These are phyloP conservation scores for Phalacrocorax aristotelis DNA, from an alignment of 2,113 vertebrate species.

Conservation along the genomic window DNA sequence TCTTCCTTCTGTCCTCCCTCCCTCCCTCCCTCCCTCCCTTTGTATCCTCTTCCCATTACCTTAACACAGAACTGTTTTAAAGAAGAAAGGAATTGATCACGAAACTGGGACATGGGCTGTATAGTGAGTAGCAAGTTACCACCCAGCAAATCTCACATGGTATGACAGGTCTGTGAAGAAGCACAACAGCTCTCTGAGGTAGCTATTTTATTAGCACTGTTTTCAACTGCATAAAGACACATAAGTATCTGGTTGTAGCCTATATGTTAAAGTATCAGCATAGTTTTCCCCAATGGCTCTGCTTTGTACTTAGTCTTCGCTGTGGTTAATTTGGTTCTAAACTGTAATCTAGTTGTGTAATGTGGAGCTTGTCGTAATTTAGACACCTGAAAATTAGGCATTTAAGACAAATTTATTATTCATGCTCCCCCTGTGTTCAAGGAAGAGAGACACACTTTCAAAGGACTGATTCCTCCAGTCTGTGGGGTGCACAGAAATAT, in stretches of 20 bases:
- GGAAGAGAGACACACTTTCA: neutral
- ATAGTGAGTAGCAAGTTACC: neutral
- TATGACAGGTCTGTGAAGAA: neutral
- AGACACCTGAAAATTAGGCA: neutral
- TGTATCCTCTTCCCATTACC: neutral
- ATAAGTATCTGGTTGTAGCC: neutral
- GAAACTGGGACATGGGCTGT: fast-evolving
- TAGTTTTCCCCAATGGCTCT: neutral
- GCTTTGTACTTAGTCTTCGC: neutral
- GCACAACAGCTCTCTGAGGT: neutral
- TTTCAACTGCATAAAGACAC: neutral
- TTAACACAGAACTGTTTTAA: neutral
- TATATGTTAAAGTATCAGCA: neutral
- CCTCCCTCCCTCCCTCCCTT: neutral
- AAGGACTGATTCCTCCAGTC: neutral
- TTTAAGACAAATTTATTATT: neutral
- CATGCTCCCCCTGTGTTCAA: neutral
- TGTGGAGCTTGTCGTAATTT: neutral
- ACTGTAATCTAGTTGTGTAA: neutral
- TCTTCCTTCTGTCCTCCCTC: no score
- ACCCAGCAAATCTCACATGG: neutral
- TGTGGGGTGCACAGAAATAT: neutral
- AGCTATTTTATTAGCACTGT: neutral
- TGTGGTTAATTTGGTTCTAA: neutral
- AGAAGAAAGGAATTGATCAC: neutral